A percentile compares a stretch with the other conserved stretches of the same genome.
phyloP scores from a whole-genome alignment of 2,113 vertebrate species.

The Malaclemys terrapin region DNA sequence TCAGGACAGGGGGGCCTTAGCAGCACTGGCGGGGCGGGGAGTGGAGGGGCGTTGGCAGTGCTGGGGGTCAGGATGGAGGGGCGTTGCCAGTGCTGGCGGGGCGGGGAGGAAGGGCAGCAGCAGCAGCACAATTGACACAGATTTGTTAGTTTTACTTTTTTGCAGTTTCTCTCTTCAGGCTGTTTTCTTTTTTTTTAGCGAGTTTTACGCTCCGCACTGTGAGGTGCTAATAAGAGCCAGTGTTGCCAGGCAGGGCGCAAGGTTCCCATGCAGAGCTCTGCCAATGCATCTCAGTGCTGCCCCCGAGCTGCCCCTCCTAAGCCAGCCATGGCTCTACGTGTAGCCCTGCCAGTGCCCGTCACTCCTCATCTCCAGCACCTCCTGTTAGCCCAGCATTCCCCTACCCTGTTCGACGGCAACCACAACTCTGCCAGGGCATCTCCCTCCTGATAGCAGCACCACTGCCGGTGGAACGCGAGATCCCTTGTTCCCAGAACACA shows the following conservation, averaged over 20 bases:
- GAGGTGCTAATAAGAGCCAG: not conserved
- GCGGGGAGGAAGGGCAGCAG: not conserved
- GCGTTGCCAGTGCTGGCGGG: not conserved
- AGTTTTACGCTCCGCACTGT: not conserved
- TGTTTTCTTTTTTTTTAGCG: not conserved
- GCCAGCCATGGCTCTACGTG: not conserved
- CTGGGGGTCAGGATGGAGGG: not conserved
- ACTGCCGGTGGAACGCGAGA: rapidly evolving
- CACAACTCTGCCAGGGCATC: not conserved
- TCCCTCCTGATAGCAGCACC: not conserved
- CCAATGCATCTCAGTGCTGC: not conserved
- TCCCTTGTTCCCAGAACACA: not conserved
- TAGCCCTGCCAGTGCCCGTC: not conserved
- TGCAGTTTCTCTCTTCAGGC: not conserved
- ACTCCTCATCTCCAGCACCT: not conserved
- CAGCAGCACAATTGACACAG: not conserved
- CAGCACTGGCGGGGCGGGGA: not conserved
- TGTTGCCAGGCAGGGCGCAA: not conserved
- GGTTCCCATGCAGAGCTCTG: not conserved
- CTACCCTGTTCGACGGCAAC: not conserved
- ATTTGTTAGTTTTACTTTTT: not conserved
- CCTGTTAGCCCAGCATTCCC: not conserved
- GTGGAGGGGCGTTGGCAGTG: not conserved
- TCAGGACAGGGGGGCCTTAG: not conserved
- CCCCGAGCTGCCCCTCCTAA: not conserved